These are phyloP conservation scores for Periophthalmus modestus DNA, from an alignment of 2,113 vertebrate genomes.

Conservation along the genomic window DNA sequence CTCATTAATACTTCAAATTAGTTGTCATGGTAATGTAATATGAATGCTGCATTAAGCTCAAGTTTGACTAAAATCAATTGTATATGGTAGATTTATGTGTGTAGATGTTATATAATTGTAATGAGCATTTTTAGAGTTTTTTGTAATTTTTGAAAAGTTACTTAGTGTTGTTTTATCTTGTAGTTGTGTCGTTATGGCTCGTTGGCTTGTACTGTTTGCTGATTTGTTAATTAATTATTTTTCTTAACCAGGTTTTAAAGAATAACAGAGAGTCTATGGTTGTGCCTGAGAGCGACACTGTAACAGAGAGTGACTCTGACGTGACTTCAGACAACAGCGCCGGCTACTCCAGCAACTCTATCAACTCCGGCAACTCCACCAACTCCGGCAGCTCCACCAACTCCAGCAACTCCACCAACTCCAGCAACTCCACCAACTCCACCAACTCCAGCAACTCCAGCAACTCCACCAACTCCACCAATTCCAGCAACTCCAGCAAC, in stretches of 20 bases:
- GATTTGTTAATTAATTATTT: background rate
- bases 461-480: background rate
- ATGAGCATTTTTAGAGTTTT: background rate
- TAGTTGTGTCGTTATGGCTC: background rate
- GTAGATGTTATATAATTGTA: background rate
- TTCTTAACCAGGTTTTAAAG: conserved; percentile 55
- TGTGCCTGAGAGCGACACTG: conserved; percentile 36
- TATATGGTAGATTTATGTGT: too few relatives aligned
- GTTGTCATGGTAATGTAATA: background rate
- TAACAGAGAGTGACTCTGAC: conserved; percentile 51
- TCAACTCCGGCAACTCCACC: background rate
- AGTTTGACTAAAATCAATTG: background rate
- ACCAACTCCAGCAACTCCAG: background rate
- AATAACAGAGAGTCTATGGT: conserved; percentile 16
- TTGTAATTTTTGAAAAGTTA: background rate
- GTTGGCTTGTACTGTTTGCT: background rate
- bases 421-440: background rate
- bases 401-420: too few relatives aligned
- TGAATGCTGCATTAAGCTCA: background rate
- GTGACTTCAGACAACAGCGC: conserved; percentile 8
- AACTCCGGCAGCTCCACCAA: background rate
- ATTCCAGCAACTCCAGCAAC: background rate
- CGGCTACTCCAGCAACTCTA: background rate
- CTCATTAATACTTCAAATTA: background rate
- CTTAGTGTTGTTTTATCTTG: background rate